phyloP scores from a whole-genome alignment of 2,797 vertebrate genomes.

The Sebastes elongatus region DNA sequence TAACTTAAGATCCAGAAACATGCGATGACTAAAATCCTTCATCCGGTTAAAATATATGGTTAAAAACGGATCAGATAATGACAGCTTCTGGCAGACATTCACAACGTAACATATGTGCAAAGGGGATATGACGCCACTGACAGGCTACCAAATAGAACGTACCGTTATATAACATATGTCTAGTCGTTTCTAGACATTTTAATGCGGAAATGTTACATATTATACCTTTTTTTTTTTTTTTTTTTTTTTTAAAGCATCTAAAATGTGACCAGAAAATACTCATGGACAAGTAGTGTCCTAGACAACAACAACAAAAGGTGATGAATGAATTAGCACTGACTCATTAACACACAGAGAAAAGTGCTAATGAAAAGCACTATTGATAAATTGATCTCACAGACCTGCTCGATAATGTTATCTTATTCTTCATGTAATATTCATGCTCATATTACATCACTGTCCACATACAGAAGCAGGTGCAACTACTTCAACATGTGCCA shows the following conservation, averaged over 20 bases:
- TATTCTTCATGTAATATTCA: background rate
- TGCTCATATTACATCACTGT: background rate
- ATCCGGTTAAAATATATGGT: too few species aligned
- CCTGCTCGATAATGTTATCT: background rate
- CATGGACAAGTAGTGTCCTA: background rate
- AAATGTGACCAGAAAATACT: background rate
- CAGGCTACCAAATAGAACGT: background rate
- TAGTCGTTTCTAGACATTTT: too few species aligned
- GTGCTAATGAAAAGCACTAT: too few species aligned
- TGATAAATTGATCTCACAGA: background rate
- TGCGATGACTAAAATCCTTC: too few species aligned
- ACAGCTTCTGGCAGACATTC: too few species aligned
- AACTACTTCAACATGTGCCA: background rate
- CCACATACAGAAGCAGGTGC: background rate
- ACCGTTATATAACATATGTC: too few species aligned
- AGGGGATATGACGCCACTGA: background rate
- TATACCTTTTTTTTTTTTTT: too few species aligned
- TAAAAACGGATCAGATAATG: too few species aligned
- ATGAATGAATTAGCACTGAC: background rate
- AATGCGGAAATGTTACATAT: too few species aligned
- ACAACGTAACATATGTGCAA: too few species aligned
- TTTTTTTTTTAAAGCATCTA: background rate
- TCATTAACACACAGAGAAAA: fast-evolving
- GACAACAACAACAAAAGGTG: background rate
- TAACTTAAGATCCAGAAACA: too few species aligned